Percentiles rank a stretch among this genome's conserved stretches.
Evolutionary conservation across 2,888 invertebrate species (phyloP).

Genomic region (Apamea sordens): DNA sequence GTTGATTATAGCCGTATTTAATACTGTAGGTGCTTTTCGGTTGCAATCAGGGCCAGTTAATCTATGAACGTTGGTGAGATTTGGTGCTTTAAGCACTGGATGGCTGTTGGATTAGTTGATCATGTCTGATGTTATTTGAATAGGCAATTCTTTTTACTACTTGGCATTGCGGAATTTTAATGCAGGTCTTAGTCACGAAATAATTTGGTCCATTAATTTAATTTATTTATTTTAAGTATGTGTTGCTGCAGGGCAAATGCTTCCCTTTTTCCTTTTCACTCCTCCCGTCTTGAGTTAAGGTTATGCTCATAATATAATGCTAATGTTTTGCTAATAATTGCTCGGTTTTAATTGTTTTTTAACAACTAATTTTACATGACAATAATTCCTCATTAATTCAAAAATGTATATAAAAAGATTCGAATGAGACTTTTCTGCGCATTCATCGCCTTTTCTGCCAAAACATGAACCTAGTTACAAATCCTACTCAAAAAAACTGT

Average conservation of each 20-base stretch:
- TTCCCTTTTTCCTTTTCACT: too few relatives aligned
- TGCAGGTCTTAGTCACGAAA: background rate
- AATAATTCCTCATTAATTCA: background rate
- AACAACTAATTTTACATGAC: background rate
- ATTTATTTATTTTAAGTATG: too few relatives aligned
- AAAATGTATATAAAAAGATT: background rate
- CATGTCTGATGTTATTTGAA: background rate
- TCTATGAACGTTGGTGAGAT: conserved; percentile 8
- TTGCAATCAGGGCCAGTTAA: conserved; percentile 40
- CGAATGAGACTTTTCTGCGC: background rate
- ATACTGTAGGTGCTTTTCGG: conserved; percentile 3
- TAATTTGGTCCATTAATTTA: background rate
- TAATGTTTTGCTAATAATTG: too few relatives aligned
- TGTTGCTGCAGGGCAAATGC: too few relatives aligned
- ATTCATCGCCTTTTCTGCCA: background rate
- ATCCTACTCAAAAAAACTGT: conserved; percentile 6
- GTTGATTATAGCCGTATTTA: conserved; percentile 3
- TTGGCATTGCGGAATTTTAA: background rate
- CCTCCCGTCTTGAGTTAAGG: too few relatives aligned
- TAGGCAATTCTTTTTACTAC: background rate
- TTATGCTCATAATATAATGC: too few relatives aligned
- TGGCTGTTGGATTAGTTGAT: conserved; percentile 3
- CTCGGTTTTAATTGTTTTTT: too few relatives aligned
- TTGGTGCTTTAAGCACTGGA: background rate
- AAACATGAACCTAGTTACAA: background rate